Base-by-base conservation (phyloP, 2,888 invertebrate species). In the Stegana nigrithorax region DNA sequence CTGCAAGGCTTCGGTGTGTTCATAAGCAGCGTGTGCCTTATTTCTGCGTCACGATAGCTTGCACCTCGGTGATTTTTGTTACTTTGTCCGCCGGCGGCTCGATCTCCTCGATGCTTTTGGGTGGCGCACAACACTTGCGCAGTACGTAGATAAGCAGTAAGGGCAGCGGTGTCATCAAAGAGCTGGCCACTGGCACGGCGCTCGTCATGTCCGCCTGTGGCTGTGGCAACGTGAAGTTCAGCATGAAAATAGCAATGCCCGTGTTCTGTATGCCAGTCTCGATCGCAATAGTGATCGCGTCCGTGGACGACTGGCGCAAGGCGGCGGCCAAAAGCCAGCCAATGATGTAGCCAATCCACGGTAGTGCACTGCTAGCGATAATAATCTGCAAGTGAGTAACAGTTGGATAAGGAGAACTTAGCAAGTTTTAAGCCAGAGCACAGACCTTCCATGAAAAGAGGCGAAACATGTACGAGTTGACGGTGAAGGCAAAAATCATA, bases 201-300 rank as follows among this genome's bases (percentile, higher is more conserved):
- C 94, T 93, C 1, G 95, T 93, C 59, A 96, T 87, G 85, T 96
- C 95, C 0, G 92, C 93, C 69, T 91, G 91, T 0, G 96, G 96
- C 78, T 94, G 93, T 0, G 89, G 89, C 63, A 96, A 87, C 2
- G 93, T 90, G 82, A 93, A 91, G 64, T 92, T 87, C 60, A 96
- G 86, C 79, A 96, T 87, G 84, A 96, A 93, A 76, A 96, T 95
- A 1, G 96, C 90, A 67, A 96, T 92, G 45, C 95, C 95, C 0
- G 95, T 94, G 87, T 96, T 96, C 86, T 96, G 95, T 56, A 96
- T 90, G 53, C 96, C 94, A 1, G 93, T 93, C 87, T 96, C 96
- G 61, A 96, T 91, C 47, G 93, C 91, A 77, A 96, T 95, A 5
- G 96, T 94, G 21, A 93, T 86, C 12, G 90, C 87, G 82, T 95